Evolutionary conservation across 2,113 vertebrate genomes (phyloP).

Genomic region (Silurus glanis): DNA sequence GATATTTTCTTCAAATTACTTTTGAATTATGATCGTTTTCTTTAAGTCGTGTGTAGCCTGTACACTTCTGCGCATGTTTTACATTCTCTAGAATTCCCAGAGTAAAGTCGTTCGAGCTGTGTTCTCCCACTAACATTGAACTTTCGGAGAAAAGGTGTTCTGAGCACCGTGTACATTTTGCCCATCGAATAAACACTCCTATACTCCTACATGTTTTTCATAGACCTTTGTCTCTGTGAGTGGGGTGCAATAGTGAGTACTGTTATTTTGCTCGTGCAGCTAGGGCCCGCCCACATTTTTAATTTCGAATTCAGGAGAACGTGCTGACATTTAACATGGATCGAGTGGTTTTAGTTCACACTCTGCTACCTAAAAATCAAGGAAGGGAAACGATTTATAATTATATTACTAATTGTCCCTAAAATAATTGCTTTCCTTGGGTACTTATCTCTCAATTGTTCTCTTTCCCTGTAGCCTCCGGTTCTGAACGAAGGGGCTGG

Average conservation of each 20-base stretch:
- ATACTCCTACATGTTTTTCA: constrained; percentile 75
- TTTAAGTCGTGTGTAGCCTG: constrained; percentile 5
- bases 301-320: constrained; percentile 60
- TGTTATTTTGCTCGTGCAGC: constrained; percentile 59
- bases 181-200: constrained; percentile 67
- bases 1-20: constrained; percentile 49
- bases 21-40: neutral
- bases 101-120: neutral
- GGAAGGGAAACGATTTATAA: constrained; percentile 26
- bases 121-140: constrained; percentile 24
- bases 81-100: neutral
- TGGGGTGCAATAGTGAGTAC: constrained; percentile 35
- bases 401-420: neutral
- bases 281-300: constrained; percentile 55
- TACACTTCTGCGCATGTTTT: constrained; percentile 4
- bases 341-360: constrained; percentile 54
- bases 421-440: constrained; percentile 4
- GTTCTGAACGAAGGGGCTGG: constrained; percentile 87
- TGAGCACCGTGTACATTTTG: constrained; percentile 37
- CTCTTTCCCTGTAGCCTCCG: constrained; percentile 76
- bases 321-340: constrained; percentile 62
- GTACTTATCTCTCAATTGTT: constrained; percentile 44
- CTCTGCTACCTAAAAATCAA: constrained; percentile 52
- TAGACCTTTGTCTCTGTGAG: constrained; percentile 50
- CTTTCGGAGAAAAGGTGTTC: constrained; percentile 38